Evolutionary conservation across 2,888 invertebrate genomes (phyloP).

Genomic region (Tetropium fuscum): DNA sequence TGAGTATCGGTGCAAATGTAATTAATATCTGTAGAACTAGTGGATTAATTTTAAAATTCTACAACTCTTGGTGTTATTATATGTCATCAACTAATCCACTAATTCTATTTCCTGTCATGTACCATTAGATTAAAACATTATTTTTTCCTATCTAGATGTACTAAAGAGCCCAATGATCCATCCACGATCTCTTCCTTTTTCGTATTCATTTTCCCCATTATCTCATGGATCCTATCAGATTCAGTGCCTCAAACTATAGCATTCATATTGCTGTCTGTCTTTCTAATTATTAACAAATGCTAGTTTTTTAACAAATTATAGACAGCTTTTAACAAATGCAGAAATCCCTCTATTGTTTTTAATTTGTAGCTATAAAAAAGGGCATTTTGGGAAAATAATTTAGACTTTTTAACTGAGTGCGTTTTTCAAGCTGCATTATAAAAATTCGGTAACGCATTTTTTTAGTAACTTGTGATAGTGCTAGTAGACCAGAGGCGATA

Average conservation of each 20-base stretch:
- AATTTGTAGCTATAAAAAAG: too few relatives aligned
- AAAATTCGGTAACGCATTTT: too few relatives aligned
- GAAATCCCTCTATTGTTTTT: too few relatives aligned
- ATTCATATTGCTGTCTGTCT: constrained; percentile 37
- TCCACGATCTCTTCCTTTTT: constrained; percentile 39
- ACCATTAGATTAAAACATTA: constrained; percentile 11
- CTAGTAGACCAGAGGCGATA: too few relatives aligned
- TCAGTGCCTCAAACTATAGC: constrained; percentile 38
- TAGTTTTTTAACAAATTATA: too few relatives aligned
- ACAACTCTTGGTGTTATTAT: background rate
- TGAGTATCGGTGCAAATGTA: too few relatives aligned
- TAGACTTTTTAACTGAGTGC: too few relatives aligned
- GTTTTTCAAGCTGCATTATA: too few relatives aligned
- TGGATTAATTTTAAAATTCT: constrained; percentile 1
- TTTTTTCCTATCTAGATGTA: constrained; percentile 51
- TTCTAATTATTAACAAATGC: constrained; percentile 36
- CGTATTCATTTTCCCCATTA: constrained; percentile 47
- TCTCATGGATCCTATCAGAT: constrained; percentile 44
- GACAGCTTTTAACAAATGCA: background rate
- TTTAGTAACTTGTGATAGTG: too few relatives aligned
- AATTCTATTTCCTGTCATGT: background rate
- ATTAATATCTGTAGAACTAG: constrained; percentile 10
- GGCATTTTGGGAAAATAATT: too few relatives aligned
- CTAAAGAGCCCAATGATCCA: constrained; percentile 45
- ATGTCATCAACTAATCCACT: constrained; percentile 2